A percentile compares a stretch with the other conserved stretches of the same genome.
Conservation (phyloP, 1,140 invertebrate genomes). For the Lepeophtheirus salmonis region DNA sequence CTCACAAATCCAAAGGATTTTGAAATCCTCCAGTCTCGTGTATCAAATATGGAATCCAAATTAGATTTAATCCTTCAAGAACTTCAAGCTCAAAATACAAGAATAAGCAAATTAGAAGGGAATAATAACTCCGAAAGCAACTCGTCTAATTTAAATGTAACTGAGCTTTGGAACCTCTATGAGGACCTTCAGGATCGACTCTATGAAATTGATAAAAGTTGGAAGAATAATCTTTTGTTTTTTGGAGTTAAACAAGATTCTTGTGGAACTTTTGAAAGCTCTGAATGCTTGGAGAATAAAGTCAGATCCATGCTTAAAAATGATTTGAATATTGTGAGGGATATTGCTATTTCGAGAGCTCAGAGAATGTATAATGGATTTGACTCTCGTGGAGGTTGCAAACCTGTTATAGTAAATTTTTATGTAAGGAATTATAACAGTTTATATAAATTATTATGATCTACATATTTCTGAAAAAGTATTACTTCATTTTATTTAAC, state of each 20-base stretch:
- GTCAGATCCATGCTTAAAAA: constrained; percentile 6
- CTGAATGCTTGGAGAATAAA: constrained; percentile 9
- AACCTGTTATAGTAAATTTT: constrained; percentile 11
- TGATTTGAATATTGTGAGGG: constrained; percentile 5
- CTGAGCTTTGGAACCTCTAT: neutral
- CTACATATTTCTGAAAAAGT: too few relatives aligned
- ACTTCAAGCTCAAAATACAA: neutral
- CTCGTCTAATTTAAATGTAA: too few relatives aligned
- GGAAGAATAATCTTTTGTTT: constrained; percentile 16
- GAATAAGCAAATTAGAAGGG: neutral
- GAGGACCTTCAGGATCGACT: constrained; percentile 11
- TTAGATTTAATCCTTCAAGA: neutral
- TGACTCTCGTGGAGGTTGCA: neutral
- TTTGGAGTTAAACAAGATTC: constrained; percentile 10
- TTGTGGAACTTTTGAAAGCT: constrained; percentile 8
- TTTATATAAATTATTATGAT: too few relatives aligned
- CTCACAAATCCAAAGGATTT: neutral
- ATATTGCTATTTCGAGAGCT: neutral
- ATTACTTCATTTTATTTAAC: too few relatives aligned
- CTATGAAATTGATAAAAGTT: constrained; percentile 17
- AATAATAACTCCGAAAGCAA: neutral
- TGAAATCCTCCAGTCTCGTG: neutral
- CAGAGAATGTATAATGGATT: constrained; percentile 5
- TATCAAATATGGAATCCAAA: neutral
- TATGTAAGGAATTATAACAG: neutral